These are phyloP conservation scores for Odiellus spinosus DNA, from an alignment of 2,888 invertebrate genomes.

Conservation along the genomic window DNA sequence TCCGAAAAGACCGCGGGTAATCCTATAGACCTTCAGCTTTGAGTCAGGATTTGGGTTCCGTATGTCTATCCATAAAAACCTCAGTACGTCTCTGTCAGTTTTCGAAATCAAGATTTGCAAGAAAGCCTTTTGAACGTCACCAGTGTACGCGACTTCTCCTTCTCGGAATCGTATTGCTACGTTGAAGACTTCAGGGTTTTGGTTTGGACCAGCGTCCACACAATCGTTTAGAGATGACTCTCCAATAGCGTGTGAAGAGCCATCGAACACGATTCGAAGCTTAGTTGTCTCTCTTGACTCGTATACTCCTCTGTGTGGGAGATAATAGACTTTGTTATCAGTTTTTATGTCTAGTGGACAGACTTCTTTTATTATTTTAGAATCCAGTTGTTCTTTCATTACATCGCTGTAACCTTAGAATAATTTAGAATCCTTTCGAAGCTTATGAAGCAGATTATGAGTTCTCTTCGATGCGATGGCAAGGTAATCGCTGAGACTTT, in stretches of 20 bases:
- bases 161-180: constrained; percentile 8
- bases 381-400: too few relatives aligned
- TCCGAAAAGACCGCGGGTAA: too few relatives aligned
- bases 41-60: too few relatives aligned
- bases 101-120: constrained; percentile 1
- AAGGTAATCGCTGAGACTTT: neutral
- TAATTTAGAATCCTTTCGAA: neutral
- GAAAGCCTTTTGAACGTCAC: constrained; percentile 8
- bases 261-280: constrained; percentile 7
- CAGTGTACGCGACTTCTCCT: constrained; percentile 4
- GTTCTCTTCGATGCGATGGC: neutral
- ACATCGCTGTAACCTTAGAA: neutral
- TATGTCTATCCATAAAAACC: constrained; percentile 1
- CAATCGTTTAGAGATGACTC: constrained; percentile 6
- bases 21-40: too few relatives aligned
- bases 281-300: constrained; percentile 2
- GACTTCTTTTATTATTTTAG: too few relatives aligned
- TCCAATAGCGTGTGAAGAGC: constrained; percentile 1
- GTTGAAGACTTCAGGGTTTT: constrained; percentile 1
- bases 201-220: constrained; percentile 5
- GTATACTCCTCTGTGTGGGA: constrained; percentile 5
- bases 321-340: constrained; percentile 1
- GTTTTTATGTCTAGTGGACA: neutral
- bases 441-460: neutral
- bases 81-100: constrained; percentile 2